These are phyloP conservation scores for Spizaetus ornatus DNA, from an alignment of 2,113 vertebrate genomes.

Conservation along the genomic window DNA sequence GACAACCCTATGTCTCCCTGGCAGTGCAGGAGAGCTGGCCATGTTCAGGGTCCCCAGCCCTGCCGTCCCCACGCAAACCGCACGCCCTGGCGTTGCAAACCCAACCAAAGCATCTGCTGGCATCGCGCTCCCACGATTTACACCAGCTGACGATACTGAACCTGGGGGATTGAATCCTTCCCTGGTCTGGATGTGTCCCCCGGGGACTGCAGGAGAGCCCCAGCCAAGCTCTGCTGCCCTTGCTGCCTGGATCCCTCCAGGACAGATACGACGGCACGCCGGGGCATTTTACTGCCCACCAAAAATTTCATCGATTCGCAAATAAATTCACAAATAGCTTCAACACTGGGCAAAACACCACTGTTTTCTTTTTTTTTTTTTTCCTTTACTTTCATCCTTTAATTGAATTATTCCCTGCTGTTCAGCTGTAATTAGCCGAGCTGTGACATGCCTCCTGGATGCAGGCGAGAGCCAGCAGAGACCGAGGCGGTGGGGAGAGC, in stretches of 20 bases:
- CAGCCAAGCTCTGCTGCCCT: neutral
- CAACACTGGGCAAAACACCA: neutral
- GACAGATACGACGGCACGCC: accelerated
- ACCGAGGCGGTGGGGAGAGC: accelerated
- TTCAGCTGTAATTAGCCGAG: neutral
- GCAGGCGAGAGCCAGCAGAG: neutral
- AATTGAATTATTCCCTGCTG: neutral
- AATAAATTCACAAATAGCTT: neutral
- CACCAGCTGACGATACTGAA: accelerated
- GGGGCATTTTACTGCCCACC: neutral
- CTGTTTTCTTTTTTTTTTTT: neutral
- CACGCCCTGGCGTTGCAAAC: neutral
- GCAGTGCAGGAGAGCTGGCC: neutral
- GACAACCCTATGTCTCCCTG: accelerated
- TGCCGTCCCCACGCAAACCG: too few species aligned
- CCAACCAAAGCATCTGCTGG: neutral
- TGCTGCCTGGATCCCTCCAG: neutral
- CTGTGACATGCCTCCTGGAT: neutral
- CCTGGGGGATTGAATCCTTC: neutral
- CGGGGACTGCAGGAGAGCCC: neutral
- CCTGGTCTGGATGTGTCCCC: neutral
- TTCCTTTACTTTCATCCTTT: neutral
- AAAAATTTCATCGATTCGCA: neutral
- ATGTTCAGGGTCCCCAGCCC: too few species aligned
- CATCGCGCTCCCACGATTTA: neutral